phyloP scores from a whole-genome alignment of 2,797 vertebrate genomes.

The Serranus cabrilla region DNA sequence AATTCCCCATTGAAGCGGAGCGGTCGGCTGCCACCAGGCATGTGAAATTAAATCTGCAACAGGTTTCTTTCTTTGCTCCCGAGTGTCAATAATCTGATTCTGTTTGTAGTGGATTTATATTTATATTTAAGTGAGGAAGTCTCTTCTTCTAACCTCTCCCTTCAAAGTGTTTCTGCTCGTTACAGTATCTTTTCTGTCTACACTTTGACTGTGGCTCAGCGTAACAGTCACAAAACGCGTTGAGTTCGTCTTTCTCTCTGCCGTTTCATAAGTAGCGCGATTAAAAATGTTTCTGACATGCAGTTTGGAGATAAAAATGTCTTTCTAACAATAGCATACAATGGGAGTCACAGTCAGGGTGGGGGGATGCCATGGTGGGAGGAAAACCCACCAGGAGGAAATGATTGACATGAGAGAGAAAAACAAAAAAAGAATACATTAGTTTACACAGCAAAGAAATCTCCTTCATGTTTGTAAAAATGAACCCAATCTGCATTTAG shows the following conservation, averaged over 20 bases:
- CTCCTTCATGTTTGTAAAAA: not conserved
- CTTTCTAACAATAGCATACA: slow-evolving; percentile 1
- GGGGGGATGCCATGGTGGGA: not conserved
- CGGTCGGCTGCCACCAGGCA: slow-evolving; percentile 22
- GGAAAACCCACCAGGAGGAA: not conserved
- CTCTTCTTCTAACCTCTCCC: not conserved
- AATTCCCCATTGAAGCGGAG: slow-evolving; percentile 74
- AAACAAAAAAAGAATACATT: slow-evolving; percentile 17
- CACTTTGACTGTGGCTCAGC: not conserved
- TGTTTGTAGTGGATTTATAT: not conserved
- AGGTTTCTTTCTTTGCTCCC: not conserved
- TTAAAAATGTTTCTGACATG: slow-evolving; percentile 2
- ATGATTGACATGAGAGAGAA: not conserved
- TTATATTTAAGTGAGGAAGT: not conserved
- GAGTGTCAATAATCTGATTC: not conserved
- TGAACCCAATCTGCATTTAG: not conserved
- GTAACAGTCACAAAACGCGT: not conserved
- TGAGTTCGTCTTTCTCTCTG: not conserved
- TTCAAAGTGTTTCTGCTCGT: not conserved
- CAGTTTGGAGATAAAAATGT: slow-evolving; percentile 21
- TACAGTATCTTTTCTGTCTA: slow-evolving; percentile 5
- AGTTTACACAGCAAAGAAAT: not conserved
- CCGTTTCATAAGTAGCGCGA: not conserved
- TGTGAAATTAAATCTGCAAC: slow-evolving; percentile 19
- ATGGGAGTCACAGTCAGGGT: not conserved